Conservation (phyloP, 2,113 vertebrate genomes). For the Natator depressus region DNA sequence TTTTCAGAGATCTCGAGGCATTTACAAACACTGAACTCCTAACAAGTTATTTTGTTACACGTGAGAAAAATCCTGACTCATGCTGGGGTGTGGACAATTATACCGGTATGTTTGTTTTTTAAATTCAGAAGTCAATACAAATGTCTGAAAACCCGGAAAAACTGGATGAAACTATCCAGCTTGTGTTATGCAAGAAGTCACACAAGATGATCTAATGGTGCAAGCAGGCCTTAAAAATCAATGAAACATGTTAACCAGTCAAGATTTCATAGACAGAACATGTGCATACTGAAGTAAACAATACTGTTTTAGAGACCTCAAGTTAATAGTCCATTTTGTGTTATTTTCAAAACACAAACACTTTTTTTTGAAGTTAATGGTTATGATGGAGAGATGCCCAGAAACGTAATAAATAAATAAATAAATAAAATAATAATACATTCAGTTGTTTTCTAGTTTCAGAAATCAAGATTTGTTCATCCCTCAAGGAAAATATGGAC, state of each 20-base stretch:
- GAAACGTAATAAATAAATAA: not conserved
- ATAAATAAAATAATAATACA: not conserved
- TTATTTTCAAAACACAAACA: not conserved
- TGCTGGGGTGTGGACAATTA: not conserved
- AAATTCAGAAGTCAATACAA: not conserved
- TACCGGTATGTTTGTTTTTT: not conserved
- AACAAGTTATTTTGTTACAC: not conserved
- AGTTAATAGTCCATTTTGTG: constrained; percentile 1
- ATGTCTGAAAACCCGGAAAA: not conserved
- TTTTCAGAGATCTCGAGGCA: not conserved
- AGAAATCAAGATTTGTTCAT: not conserved
- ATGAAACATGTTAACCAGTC: not conserved
- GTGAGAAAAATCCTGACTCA: not conserved
- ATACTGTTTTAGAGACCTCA: not conserved
- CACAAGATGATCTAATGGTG: not conserved
- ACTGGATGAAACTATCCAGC: not conserved
- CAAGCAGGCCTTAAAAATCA: not conserved
- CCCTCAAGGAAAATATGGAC: not conserved
- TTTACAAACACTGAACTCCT: not conserved
- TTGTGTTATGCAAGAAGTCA: not conserved
- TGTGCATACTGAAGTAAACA: not conserved
- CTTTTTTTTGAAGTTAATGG: not conserved
- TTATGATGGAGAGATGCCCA: not conserved
- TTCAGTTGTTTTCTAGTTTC: not conserved
- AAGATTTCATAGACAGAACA: constrained; percentile 32